Evolutionary conservation across 2,888 invertebrate genomes (phyloP), one percentile per base, ranked within the genome.

Genomic region (Xestoiulus laeticollis): DNA sequence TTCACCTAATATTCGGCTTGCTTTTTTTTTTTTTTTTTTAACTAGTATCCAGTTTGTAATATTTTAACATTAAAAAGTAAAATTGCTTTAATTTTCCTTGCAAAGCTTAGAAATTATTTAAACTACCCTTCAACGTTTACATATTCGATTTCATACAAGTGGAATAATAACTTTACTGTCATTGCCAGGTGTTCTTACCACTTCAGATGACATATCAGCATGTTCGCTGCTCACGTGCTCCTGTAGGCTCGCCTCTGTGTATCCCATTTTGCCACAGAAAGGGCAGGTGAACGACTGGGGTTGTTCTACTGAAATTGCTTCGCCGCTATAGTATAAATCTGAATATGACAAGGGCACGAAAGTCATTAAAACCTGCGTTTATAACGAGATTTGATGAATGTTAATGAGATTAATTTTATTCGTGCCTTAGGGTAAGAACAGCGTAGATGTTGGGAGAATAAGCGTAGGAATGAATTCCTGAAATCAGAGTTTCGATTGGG

Each of bases 241-340:
- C 93, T 97, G 96, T 89, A 99, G 94, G 86, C 96, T 95, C 84
- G 95, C 94, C 93, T 99, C 98, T 89, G 98, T 98, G 92, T 97
- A 97, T 87, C 99, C 99, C 96, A 98, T 97, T 91, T 96, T 95
- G 91, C 97, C 97, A 93, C 99, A 99, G 93, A 97, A 98, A 84
- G 99, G 99, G 94, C 99, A 99, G 90, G 99, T 98, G 93, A 98
- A 97, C 89, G 98, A 96, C 93, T 98, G 98, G 90, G 97, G 97
- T 92, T 98, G 97, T 92, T 98, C 98, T 90, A 96, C 94, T 90
- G 92, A 91, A 88, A 97, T 94, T 91, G 96, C 95, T 93, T 99
- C 99, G 89, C 98, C 98, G 89, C 98, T 98, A 94, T 98, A 99
- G 93, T 96, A 98, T 90, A 98, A 93, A 93, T 98, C 97, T 97